These are phyloP conservation scores for Pseudorectes ferrugineus DNA, from an alignment of 2,113 vertebrate species.

Conservation along the genomic window DNA sequence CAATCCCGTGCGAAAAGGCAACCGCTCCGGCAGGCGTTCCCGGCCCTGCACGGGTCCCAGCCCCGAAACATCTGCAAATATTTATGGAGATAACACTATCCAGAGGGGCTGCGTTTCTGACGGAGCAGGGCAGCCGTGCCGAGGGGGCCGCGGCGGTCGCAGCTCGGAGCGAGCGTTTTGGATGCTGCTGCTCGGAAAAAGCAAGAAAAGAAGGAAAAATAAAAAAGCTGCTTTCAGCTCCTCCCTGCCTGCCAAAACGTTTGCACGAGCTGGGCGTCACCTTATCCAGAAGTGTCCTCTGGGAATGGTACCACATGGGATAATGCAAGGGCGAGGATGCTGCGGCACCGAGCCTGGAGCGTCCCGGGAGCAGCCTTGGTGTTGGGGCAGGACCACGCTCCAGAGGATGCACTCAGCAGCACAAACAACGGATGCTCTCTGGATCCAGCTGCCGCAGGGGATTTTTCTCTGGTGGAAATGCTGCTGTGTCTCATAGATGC, in stretches of 20 bases:
- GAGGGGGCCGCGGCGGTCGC: fast-evolving
- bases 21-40: neutral
- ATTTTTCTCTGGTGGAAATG: neutral
- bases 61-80: slow-evolving; percentile 49
- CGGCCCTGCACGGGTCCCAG: neutral
- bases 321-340: neutral
- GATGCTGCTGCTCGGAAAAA: neutral
- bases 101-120: neutral
- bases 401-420: neutral
- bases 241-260: neutral
- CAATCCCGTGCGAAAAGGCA: neutral
- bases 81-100: slow-evolving; percentile 25
- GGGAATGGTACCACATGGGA: neutral
- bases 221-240: neutral
- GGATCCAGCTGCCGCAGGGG: fast-evolving
- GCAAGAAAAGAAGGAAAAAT: neutral
- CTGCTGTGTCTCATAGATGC: fast-evolving
- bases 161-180: neutral
- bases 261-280: neutral
- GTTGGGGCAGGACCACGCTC: fast-evolving
- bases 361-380: neutral
- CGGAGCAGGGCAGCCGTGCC: neutral
- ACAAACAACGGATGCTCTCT: neutral
- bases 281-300: neutral
- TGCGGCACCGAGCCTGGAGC: fast-evolving